Evolutionary conservation across 2,888 invertebrate species (phyloP).

Genomic region (Ochropleura leucogaster): DNA sequence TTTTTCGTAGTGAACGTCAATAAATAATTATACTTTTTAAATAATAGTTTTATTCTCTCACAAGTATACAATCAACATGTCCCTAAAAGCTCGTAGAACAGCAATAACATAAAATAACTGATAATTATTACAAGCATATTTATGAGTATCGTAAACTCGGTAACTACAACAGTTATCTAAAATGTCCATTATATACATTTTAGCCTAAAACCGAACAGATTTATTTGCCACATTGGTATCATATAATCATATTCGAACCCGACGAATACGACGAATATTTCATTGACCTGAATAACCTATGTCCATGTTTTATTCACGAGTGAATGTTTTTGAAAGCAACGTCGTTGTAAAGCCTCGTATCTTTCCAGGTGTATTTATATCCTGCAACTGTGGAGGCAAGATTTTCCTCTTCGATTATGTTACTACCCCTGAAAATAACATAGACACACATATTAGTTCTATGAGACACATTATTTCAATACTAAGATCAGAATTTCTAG

Average conservation of each 20-base stretch:
- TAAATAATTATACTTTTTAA: slow-evolving; percentile 79
- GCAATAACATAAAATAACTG: slow-evolving; percentile 10
- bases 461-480: not conserved
- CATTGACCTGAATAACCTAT: not conserved
- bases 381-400: slow-evolving; percentile 72
- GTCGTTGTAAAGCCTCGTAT: slow-evolving; percentile 67
- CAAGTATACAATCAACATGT: not conserved
- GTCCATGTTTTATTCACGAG: slow-evolving; percentile 61
- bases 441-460: not conserved
- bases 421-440: slow-evolving; percentile 73
- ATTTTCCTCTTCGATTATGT: slow-evolving; percentile 84
- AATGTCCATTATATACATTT: not conserved
- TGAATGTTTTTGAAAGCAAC: slow-evolving; percentile 80
- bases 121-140: slow-evolving; percentile 5
- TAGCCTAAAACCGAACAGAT: not conserved
- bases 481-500: not conserved
- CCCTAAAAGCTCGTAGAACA: not conserved
- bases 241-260: not conserved
- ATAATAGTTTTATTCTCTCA: slow-evolving; percentile 52
- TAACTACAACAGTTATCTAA: slow-evolving; percentile 8
- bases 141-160: not conserved
- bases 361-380: slow-evolving; percentile 73
- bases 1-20: slow-evolving; percentile 85
- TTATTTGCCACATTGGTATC: not conserved
- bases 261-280: slow-evolving; percentile 10